Base-by-base conservation (phyloP, 2,113 vertebrate species). In the Cryptoleucopteryx plumbea region DNA sequence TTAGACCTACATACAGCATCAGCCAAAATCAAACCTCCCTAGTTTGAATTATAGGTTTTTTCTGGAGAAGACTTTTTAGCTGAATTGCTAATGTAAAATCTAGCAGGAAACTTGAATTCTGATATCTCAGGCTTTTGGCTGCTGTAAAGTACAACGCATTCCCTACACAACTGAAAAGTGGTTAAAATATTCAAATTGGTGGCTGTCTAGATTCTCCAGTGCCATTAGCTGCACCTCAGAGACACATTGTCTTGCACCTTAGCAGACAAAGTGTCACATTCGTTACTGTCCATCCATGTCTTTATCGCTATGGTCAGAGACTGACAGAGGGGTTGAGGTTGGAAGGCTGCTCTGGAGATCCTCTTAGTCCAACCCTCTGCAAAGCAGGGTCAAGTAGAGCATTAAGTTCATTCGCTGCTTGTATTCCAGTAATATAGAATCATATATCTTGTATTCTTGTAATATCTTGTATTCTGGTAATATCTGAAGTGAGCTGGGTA, bases 241-340 rank as follows among this genome's bases (percentile, higher is more conserved):
- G 52, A 25, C 40, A 25, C 5, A 2, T 16, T 29, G 61, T 31
- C 67, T 38, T 47, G 19, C 32, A 45, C 66, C 36, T 43, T 40
- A 17, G 82, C 32, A 52, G 55, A 21, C 16, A 31, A 29, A 27
- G 12, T 5, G 8, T 45, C 1, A 2, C 2, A 0, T 36, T 52
- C 1, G 0, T 45, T 59, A 40, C 59, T 1, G 0, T n/a, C 59
- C 52, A 18, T 53, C 52, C 17, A 1, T 13, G 16, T n/a, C 52
- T 31, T 2, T 40, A 16, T 53, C 47, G 15, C 53, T 38, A 3
- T 2, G 1, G 58, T 52, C 75, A 47, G 56, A 50, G 52, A 9
- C 34, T 81, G 25, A 10, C 23, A 3, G 23, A n/a, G 25, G 25
- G 20, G 18, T 10, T 38, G 67, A 21, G 43, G 59, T 10, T 59